Conservation (phyloP, 2,888 invertebrate species). For the Euclidia mi region DNA sequence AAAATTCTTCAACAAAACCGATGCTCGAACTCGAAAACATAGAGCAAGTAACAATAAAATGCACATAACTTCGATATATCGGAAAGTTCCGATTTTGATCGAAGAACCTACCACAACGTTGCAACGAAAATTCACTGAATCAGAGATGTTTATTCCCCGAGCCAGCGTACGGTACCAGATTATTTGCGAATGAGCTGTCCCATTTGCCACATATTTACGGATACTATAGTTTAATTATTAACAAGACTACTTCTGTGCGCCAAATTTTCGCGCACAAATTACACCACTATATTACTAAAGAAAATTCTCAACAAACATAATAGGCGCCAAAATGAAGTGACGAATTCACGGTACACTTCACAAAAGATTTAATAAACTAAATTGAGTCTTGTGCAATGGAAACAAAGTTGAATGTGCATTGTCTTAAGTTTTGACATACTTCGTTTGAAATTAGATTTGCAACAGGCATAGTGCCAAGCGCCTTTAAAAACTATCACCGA, state of each 20-base stretch:
- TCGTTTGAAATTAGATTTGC: conserved; percentile 24
- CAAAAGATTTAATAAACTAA: conserved; percentile 13
- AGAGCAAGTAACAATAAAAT: no score
- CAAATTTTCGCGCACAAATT: conserved; percentile 28
- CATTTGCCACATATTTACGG: not conserved
- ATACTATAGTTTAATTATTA: not conserved
- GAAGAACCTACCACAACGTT: no score
- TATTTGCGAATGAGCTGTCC: not conserved
- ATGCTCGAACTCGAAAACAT: no score
- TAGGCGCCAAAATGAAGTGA: conserved; percentile 40
- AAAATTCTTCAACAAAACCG: no score
- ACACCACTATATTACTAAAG: conserved; percentile 25
- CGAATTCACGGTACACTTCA: conserved; percentile 5
- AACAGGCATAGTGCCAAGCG: conserved; percentile 44
- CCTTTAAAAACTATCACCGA: conserved; percentile 24
- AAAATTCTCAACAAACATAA: conserved; percentile 27
- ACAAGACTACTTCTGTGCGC: conserved; percentile 11
- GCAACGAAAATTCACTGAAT: no score
- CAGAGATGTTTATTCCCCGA: no score
- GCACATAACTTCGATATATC: no score
- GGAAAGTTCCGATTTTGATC: no score
- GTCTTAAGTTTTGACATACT: conserved; percentile 13
- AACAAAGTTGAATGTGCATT: conserved; percentile 18
- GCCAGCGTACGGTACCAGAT: no score
- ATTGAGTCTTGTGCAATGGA: conserved; percentile 14